phyloP scores from a whole-genome alignment of 1,140 invertebrate species.

The Subanguina moxae region DNA sequence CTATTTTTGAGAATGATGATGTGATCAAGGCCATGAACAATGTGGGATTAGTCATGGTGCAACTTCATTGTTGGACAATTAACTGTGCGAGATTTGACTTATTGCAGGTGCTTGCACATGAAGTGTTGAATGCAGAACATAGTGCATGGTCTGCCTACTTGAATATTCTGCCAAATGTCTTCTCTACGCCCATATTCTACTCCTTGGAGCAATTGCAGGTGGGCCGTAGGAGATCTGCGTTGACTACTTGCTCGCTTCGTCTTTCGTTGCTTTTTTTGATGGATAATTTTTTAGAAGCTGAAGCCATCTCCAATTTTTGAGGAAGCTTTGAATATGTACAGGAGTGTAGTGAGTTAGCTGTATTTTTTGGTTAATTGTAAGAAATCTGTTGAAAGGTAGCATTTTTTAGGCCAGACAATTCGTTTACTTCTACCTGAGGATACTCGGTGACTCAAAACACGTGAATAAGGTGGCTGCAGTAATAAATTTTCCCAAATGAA shows the following conservation, averaged over 20 bases:
- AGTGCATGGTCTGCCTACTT: constrained; percentile 30
- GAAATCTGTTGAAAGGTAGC: no score
- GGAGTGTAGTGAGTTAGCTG: constrained; percentile 13
- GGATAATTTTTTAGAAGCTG: constrained; percentile 24
- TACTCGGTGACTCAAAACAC: constrained; percentile 23
- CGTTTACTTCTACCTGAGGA: constrained; percentile 40
- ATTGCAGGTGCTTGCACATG: constrained; percentile 22
- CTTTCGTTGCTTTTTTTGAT: no score
- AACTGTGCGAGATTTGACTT: no score
- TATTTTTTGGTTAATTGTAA: no score
- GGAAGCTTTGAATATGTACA: constrained; percentile 38
- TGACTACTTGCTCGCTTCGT: no score
- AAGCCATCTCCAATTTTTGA: constrained; percentile 48
- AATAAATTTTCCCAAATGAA: neutral
- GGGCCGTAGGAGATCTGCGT: no score
- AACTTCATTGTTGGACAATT: neutral
- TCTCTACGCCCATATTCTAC: constrained; percentile 39
- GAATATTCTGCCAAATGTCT: constrained; percentile 19
- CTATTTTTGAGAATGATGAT: constrained; percentile 30
- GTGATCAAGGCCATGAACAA: constrained; percentile 36
- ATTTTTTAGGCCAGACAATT: constrained; percentile 27
- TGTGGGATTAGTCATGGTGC: constrained; percentile 25
- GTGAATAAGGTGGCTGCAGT: neutral
- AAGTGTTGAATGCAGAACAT: constrained; percentile 22
- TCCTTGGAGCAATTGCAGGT: constrained; percentile 28